Base-by-base conservation (phyloP, 2,888 invertebrate species). In the Choreutis nemorana region DNA sequence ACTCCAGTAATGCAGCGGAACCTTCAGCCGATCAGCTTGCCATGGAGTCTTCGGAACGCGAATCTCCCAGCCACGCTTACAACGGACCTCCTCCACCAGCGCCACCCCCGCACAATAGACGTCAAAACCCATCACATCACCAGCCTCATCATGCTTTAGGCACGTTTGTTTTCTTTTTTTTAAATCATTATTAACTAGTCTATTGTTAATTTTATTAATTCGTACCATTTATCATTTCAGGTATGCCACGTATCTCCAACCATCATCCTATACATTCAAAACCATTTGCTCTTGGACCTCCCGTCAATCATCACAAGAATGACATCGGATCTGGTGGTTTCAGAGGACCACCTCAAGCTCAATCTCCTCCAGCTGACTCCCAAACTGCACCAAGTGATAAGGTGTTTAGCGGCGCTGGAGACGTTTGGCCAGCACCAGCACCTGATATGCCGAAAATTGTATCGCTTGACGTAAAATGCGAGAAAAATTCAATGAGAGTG, bases 391-490 rank as follows among this genome's bases (percentile, higher is more conserved):
- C 83, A 13, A 83, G 83, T 41, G 84, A 84, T 34, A 83, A 83
- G 48, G 72, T 84, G 9, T 83, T 81, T 55, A 75, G 71, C 21
- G 77, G 77, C 18, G 83, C 83, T 16, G 87, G 87, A 21, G 94
- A 94, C 40, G 86, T 90, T 6, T 94, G 94, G 94, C 90, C 93
- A 1, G 86, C 88, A 1, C 89, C 90, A 0, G 87, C 87, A 3
- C 89, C 90, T 6, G 94, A 95, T 46, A 94, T 94, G 92, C 94
- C 95, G 0, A 94, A 94, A 67, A 95, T 95, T 36, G 86, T 93
- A 6, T 92, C 93, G 1, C 73, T 95, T 7, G 95, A 96, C 48
- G 95, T 95, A 0, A 94, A 95, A 61, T 96, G 95, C 62, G 95
- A 95, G 66, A 94, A 94, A 60, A 94, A 89, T 52, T 83, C 91